These are phyloP conservation scores for Acyrthosiphon pisum DNA, from an alignment of 1,140 invertebrate genomes.

Conservation along the genomic window DNA sequence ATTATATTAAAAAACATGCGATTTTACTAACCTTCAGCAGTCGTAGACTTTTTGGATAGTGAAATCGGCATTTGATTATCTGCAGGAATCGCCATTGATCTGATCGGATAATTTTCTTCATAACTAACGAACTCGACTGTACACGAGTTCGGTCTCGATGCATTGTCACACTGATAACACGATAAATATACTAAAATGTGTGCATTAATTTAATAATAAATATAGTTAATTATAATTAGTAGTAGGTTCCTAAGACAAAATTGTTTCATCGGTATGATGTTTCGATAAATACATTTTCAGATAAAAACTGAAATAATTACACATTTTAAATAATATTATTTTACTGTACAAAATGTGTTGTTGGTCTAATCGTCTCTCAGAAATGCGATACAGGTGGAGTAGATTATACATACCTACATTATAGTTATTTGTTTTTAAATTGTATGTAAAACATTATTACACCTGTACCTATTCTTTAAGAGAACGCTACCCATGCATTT, in stretches of 20 bases:
- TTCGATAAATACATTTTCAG: background rate
- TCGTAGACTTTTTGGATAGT: background rate
- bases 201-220: background rate
- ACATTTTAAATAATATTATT: background rate
- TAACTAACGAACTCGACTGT: slow-evolving; percentile 34
- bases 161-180: slow-evolving; percentile 32
- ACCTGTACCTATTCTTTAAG: background rate
- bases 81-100: background rate
- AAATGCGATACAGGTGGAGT: background rate
- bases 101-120: slow-evolving; percentile 9
- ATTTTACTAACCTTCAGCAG: background rate
- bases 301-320: background rate
- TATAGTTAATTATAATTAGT: background rate
- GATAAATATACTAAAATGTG: background rate
- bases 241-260: background rate
- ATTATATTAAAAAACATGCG: background rate
- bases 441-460: background rate
- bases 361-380: background rate
- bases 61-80: background rate
- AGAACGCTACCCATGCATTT: too few species aligned
- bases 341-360: background rate
- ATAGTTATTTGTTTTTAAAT: background rate
- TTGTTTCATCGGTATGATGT: background rate
- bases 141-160: background rate
- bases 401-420: background rate